Conservation (phyloP, 2,888 invertebrate genomes). For the Sialis fuliginosa region DNA sequence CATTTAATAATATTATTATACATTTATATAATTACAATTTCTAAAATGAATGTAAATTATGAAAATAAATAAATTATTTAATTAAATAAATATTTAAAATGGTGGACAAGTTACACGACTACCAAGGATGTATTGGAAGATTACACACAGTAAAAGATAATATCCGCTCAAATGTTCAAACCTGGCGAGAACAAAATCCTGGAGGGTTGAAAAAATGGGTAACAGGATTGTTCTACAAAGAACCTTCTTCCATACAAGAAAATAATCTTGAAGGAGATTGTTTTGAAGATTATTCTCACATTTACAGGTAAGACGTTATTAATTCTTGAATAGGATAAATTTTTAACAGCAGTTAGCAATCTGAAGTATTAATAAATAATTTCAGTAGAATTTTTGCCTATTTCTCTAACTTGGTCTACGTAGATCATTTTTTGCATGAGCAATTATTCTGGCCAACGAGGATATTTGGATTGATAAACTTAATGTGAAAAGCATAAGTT, state of each 20-base stretch:
- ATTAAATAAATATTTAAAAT: slow-evolving; percentile 20
- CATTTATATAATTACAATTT: neutral
- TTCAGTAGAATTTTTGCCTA: no score
- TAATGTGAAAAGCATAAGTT: no score
- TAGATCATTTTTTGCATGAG: no score
- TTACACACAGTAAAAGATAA: slow-evolving; percentile 48
- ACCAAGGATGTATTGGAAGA: slow-evolving; percentile 56
- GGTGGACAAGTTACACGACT: slow-evolving; percentile 66
- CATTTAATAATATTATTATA: no score
- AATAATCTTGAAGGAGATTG: slow-evolving; percentile 17
- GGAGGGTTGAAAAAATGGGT: slow-evolving; percentile 27
- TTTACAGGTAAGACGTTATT: slow-evolving; percentile 54
- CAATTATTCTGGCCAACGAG: no score
- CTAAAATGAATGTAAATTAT: slow-evolving; percentile 3
- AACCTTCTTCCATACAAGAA: slow-evolving; percentile 19
- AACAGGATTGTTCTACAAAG: slow-evolving; percentile 23
- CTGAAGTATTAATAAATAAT: no score
- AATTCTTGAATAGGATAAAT: no score
- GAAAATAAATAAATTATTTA: neutral
- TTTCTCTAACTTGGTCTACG: no score
- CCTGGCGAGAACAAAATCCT: slow-evolving; percentile 42
- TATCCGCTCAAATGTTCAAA: slow-evolving; percentile 39
- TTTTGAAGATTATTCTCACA: slow-evolving; percentile 38
- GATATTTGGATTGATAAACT: no score
- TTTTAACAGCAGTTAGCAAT: no score